A percentile compares a stretch with the other conserved stretches of the same genome.
Conservation (phyloP, 2,888 invertebrate genomes). For the Theretra japonica region DNA sequence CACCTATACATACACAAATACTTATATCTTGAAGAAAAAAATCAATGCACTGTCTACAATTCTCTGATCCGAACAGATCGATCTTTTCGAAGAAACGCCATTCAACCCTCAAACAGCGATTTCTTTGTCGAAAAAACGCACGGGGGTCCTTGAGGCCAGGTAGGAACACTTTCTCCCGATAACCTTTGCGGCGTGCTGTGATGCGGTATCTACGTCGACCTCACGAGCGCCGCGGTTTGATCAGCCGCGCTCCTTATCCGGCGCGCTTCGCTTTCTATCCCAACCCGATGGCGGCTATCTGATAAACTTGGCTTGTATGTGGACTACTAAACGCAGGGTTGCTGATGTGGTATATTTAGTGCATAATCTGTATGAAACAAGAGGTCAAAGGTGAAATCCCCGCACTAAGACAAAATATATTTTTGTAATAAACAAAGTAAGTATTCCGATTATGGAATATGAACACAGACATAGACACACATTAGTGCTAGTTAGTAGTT, state of each 20-base stretch:
- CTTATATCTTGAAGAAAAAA: not conserved
- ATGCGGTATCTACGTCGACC: constrained; percentile 63
- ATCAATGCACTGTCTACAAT: constrained; percentile 3
- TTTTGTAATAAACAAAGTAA: no score
- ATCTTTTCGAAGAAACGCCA: not conserved
- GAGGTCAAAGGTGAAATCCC: no score
- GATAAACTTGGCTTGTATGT: constrained; percentile 34
- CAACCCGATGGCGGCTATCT: constrained; percentile 45
- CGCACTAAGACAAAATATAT: no score
- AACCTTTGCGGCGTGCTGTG: constrained; percentile 66
- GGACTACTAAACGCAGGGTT: constrained; percentile 3
- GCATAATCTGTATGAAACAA: no score
- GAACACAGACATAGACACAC: no score
- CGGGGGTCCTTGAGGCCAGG: constrained; percentile 52
- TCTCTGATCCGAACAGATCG: not conserved
- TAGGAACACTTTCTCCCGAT: constrained; percentile 69
- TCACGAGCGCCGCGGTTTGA: constrained; percentile 51
- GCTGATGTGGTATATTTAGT: not conserved
- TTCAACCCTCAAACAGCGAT: not conserved
- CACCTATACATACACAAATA: not conserved
- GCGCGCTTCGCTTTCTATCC: constrained; percentile 62
- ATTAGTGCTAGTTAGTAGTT: no score
- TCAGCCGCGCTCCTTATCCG: constrained; percentile 47
- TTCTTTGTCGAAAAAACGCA: constrained; percentile 58
- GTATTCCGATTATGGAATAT: no score